Evolutionary conservation across 1,140 invertebrate genomes (phyloP).

Genomic region (Tetraneura akinire): DNA sequence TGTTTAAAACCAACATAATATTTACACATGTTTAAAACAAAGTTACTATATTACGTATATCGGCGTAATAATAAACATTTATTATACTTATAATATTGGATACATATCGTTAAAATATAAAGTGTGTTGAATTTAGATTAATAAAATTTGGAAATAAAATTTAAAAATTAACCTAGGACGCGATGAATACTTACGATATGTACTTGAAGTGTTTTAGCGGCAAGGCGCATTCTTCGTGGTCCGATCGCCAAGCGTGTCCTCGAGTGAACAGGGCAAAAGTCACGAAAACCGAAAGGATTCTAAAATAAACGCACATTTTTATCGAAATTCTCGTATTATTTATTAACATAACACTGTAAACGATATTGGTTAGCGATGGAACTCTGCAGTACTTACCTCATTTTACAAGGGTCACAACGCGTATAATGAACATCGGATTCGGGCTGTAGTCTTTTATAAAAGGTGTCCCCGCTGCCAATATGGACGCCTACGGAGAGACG

Average conservation of each 20-base stretch:
- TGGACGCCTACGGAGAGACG: constrained; percentile 30
- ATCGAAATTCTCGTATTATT: too few relatives aligned
- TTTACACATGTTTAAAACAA: too few relatives aligned
- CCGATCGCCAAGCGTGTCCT: constrained; percentile 19
- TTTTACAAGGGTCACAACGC: constrained; percentile 17
- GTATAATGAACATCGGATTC: not conserved
- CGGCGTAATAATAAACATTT: too few relatives aligned
- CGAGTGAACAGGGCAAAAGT: not conserved
- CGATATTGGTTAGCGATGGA: not conserved
- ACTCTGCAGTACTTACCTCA: constrained; percentile 20
- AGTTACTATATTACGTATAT: too few relatives aligned
- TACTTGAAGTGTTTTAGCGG: constrained; percentile 43
- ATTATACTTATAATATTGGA: too few relatives aligned
- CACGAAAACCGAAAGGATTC: not conserved
- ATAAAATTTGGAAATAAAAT: not conserved
- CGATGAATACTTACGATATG: constrained; percentile 24
- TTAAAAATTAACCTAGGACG: not conserved
- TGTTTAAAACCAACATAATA: too few relatives aligned
- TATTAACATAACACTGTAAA: too few relatives aligned
- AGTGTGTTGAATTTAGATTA: too few relatives aligned
- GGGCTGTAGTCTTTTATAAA: constrained; percentile 38
- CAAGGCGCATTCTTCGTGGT: constrained; percentile 25
- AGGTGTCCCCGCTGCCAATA: constrained; percentile 44
- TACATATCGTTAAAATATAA: too few relatives aligned
- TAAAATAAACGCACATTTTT: constrained; percentile 12